Evolutionary conservation across 2,797 vertebrate genomes (phyloP), one percentile per base, ranked within the genome.

Genomic region (Sebastes nivosus): DNA sequence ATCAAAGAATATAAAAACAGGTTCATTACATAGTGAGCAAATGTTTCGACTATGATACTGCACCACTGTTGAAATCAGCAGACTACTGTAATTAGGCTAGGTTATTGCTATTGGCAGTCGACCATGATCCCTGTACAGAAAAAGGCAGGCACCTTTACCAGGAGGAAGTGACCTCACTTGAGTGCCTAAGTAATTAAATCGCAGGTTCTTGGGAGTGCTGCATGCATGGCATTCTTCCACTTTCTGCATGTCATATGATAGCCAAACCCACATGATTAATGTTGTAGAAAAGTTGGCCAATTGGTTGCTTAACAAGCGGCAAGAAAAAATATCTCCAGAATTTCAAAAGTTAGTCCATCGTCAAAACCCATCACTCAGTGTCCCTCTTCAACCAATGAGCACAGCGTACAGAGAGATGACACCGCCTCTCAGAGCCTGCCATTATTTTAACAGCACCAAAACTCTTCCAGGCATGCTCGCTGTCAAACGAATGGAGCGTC

Each of bases 371-470:
- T 83, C 75, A 55, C 36, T 81, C 74, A 61, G 18, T 55, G 64
- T 81, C 52, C 25, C 29, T 50, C 52, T 20, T 78, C 54, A 22
- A 63, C 87, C 81, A 91, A 92, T 87, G 73, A 77, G 57, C n/a
- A 10, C 25, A 27, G 74, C 63, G 55, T 71, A 67, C 60, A 60
- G 36, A 72, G 61, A 38, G 24, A 82, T 59, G 60, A 69, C 34
- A 77, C 92, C 81, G 1, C 88, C 89, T 89, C 34, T 80, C 65
- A 3, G 69, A 74, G 73, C 25, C 60, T 54, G 87, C 83, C 83
- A 88, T 86, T 86, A 79, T 86, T 93, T 92, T 89, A 82, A 87
- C 86, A 83, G 74, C 46, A 72, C 55, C 46, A 65, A 83, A 88
- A 82, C 61, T 88, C 81, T 89, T 74, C 76, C 71, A 92, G 88